phyloP scores from a whole-genome alignment of 2,888 invertebrate genomes.

The Orthosia gracilis region DNA sequence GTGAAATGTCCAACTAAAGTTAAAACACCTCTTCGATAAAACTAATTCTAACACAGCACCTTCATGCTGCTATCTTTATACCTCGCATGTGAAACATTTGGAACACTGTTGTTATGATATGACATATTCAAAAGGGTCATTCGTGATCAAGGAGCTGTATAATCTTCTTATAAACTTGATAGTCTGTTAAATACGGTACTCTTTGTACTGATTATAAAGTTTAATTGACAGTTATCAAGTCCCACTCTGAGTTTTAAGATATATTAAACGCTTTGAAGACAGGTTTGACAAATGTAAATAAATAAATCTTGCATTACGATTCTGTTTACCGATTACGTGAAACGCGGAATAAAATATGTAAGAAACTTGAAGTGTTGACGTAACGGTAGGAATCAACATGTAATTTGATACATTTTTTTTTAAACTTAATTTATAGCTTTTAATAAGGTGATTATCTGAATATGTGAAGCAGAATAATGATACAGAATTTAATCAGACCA shows the following conservation, averaged over 20 bases:
- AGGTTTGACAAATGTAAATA: conserved; percentile 22
- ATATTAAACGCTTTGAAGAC: background rate
- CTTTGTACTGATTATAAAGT: background rate
- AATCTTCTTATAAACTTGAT: background rate
- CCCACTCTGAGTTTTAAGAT: background rate
- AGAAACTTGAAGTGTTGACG: conserved; percentile 42
- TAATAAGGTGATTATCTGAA: conserved; percentile 23
- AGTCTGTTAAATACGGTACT: background rate
- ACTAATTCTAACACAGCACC: too few species aligned
- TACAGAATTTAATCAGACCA: conserved; percentile 50
- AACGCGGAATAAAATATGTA: conserved; percentile 54
- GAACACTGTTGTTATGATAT: too few species aligned
- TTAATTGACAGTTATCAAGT: background rate
- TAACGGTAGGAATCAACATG: conserved; percentile 24
- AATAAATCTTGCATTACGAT: conserved; percentile 41
- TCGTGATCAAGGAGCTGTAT: background rate
- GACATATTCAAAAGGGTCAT: too few species aligned
- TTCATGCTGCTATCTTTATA: background rate
- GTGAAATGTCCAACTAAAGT: too few species aligned
- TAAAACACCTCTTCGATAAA: background rate
- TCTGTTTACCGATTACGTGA: conserved; percentile 34
- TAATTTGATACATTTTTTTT: background rate
- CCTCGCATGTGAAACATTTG: background rate
- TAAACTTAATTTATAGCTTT: background rate
- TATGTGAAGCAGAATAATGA: conserved; percentile 34